Evolutionary conservation across 2,113 vertebrate species (phyloP).

Genomic region (Progne subis): DNA sequence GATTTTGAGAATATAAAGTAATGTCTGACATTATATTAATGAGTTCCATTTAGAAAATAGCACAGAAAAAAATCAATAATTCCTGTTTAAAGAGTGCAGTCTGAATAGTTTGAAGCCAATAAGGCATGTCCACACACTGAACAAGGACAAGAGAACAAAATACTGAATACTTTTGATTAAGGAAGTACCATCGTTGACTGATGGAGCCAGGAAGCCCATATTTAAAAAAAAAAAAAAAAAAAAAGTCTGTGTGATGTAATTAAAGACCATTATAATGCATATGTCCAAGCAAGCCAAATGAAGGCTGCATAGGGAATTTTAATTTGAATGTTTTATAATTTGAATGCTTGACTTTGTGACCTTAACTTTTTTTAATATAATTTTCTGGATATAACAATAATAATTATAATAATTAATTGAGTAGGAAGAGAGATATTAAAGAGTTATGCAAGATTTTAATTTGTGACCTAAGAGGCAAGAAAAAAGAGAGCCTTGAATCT

Average conservation of each 20-base stretch:
- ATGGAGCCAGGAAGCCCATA: neutral
- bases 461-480: neutral
- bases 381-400: neutral
- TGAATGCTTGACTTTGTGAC: neutral
- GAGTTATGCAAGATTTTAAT: neutral
- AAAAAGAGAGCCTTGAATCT: neutral
- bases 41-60: slow-evolving; percentile 34
- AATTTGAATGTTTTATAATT: slow-evolving; percentile 29
- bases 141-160: neutral
- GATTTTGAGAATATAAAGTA: slow-evolving; percentile 7
- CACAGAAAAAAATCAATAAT: slow-evolving; percentile 24
- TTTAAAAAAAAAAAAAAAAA: neutral
- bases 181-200: neutral
- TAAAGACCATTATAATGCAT: neutral
- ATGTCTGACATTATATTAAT: neutral
- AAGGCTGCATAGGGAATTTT: neutral
- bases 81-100: neutral
- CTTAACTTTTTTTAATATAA: neutral
- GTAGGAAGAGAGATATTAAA: neutral
- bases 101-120: slow-evolving; percentile 27
- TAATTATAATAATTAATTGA: neutral
- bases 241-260: neutral
- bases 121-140: neutral
- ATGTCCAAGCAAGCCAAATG: neutral
- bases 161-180: neutral